Base-by-base conservation (phyloP, 2,888 invertebrate genomes). In the Tiphia femorata region DNA sequence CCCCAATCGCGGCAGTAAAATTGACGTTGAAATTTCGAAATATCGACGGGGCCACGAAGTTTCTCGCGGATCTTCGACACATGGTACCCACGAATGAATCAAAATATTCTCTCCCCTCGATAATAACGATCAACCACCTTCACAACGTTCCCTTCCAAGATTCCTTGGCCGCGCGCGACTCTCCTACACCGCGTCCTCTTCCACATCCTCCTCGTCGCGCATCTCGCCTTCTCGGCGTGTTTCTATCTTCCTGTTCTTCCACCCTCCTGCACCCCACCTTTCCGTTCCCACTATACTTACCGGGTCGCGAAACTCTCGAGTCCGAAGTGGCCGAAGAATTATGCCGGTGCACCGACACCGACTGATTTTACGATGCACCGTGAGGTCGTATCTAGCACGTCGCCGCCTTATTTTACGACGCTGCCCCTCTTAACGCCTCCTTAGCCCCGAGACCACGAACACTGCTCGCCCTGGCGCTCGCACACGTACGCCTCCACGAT, bases 381-480 rank as follows among this genome's bases (percentile, higher is more conserved):
- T 65, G 41, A 57, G 54, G 54, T 55, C 64, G 62, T 70, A 70
- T 70, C 70, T 70, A 70, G 70, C 67, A 65, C 70, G 62, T 70
- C 67, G 64, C 62, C 61, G 64, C 57, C 61, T 70, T 70, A 61
- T 64, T 70, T 70, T 70, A 70, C 64, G 70, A 70, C 8, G 70
- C 58, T 67, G 70, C 62, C 57, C 64, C 62, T 61, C 70, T 70
- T 70, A 70, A 70, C 70, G 67, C 70, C 70, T 70, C 70, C 70
- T 67, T 70, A 67, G 58, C 49, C 46, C 41, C 33, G 51, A 58
- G 58, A 64, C 60, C 56, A 43, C 47, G 55, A 49, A 62, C 63
- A 57, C 62, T n/a, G n/a, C n/a, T n/a, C n/a, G n/a, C n/a, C 47
- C 19, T 2, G 20, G 20, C 38, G 19, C n/a, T n/a, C 3, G 38